A percentile compares a stretch with the other conserved stretches of the same genome.
phyloP scores from a whole-genome alignment of 2,797 vertebrate genomes.

The Gambelia wislizenii region DNA sequence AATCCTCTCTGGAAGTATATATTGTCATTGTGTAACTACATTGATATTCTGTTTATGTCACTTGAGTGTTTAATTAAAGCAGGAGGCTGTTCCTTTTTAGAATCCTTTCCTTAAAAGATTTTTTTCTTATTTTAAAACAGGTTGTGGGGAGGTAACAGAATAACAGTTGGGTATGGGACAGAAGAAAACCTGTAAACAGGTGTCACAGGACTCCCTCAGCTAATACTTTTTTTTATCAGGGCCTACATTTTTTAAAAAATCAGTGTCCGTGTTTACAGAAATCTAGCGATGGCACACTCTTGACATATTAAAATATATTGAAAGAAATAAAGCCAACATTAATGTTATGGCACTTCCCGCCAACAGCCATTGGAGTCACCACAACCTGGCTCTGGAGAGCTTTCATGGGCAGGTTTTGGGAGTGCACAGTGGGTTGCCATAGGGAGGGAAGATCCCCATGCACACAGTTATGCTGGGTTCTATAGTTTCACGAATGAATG shows the following conservation, averaged over 20 bases:
- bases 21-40: constrained; percentile 75
- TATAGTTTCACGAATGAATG: too few species aligned
- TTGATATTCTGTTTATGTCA: constrained; percentile 65
- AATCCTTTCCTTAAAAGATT: not conserved
- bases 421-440: too few species aligned
- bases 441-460: too few species aligned
- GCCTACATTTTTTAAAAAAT: not conserved
- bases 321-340: not conserved
- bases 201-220: not conserved
- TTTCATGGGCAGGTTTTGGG: too few species aligned
- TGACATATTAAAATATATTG: not conserved
- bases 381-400: too few species aligned
- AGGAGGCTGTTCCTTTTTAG: not conserved
- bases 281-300: not conserved
- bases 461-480: too few species aligned
- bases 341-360: too few species aligned
- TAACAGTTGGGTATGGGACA: not conserved
- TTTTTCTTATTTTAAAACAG: not conserved
- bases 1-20: constrained; percentile 77
- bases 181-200: not conserved
- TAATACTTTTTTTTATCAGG: not conserved
- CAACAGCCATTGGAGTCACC: too few species aligned
- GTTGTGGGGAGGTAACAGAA: not conserved
- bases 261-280: not conserved
- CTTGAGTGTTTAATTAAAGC: constrained; percentile 25